A percentile compares a stretch with the other conserved stretches of the same genome.
These are phyloP conservation scores for Drosophila dives DNA, from an alignment of 2,888 invertebrate species.

Conservation along the genomic window DNA sequence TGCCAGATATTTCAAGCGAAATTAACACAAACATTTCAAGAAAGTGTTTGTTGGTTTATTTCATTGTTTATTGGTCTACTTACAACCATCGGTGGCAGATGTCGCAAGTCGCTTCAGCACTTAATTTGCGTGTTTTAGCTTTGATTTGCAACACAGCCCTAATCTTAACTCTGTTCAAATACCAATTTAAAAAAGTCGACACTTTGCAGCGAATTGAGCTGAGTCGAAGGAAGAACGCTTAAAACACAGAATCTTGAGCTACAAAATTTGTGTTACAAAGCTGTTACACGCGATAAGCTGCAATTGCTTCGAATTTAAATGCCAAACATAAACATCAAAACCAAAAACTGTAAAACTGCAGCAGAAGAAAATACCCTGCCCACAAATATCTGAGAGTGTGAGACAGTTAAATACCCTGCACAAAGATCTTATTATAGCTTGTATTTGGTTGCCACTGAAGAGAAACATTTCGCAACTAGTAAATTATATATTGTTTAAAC, in stretches of 20 bases:
- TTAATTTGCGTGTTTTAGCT: conserved; percentile 52
- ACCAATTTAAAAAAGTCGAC: neutral
- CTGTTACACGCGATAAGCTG: conserved; percentile 53
- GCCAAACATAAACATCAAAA: conserved; percentile 49
- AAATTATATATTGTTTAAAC: neutral
- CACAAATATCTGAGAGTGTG: neutral
- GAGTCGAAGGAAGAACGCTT: conserved; percentile 1
- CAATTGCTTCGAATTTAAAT: conserved; percentile 59
- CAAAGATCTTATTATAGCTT: neutral
- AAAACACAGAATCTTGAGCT: conserved; percentile 3
- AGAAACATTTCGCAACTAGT: no score
- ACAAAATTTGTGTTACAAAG: conserved; percentile 26
- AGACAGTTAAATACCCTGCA: neutral
- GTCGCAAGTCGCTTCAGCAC: conserved; percentile 52
- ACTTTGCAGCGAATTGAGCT: conserved; percentile 8
- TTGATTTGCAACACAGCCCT: conserved; percentile 9
- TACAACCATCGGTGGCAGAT: conserved; percentile 14
- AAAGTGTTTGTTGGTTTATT: conserved; percentile 21
- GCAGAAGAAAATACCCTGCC: conserved; percentile 10
- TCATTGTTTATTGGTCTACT: conserved; percentile 38
- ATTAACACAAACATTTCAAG: conserved; percentile 54
- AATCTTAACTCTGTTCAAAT: neutral
- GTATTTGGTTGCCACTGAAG: neutral
- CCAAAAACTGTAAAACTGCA: neutral
- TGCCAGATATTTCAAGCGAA: conserved; percentile 38